Evolutionary conservation across 2,113 vertebrate genomes (phyloP).

Genomic region (Microcebus ravelobensis): DNA sequence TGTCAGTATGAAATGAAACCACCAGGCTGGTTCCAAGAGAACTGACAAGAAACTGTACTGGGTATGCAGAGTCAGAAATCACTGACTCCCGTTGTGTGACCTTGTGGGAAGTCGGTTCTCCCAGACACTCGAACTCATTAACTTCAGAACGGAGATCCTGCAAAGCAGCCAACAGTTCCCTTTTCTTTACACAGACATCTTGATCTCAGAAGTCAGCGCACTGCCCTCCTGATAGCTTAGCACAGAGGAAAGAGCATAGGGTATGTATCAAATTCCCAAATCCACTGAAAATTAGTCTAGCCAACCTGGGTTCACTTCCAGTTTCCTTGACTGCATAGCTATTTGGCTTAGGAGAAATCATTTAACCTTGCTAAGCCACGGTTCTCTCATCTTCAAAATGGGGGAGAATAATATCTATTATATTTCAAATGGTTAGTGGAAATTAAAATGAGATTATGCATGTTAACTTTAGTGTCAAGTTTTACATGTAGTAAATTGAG

Average conservation of each 20-base stretch:
- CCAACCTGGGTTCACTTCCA: not conserved
- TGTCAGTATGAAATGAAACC: slow-evolving; percentile 58
- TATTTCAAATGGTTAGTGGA: not conserved
- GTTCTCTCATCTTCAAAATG: not conserved
- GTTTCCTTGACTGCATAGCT: not conserved
- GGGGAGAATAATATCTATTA: not conserved
- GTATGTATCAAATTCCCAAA: not conserved
- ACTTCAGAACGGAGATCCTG: slow-evolving; percentile 37
- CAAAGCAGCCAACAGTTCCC: not conserved
- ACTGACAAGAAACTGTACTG: slow-evolving; percentile 40
- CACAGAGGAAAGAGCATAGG: not conserved
- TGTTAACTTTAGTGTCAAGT: not conserved
- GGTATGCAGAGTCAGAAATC: slow-evolving; percentile 48
- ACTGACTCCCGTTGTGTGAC: slow-evolving; percentile 9
- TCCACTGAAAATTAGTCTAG: slow-evolving; percentile 33
- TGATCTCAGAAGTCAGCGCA: slow-evolving; percentile 41
- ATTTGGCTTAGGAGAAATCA: not conserved
- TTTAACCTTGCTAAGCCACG: not conserved
- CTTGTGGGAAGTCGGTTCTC: slow-evolving; percentile 37
- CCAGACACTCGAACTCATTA: slow-evolving; percentile 47
- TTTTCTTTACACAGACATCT: slow-evolving; percentile 52
- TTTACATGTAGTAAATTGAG: not conserved
- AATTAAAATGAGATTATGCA: slow-evolving; percentile 15
- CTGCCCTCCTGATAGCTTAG: slow-evolving; percentile 11
- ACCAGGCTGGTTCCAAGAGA: slow-evolving; percentile 36